phyloP scores from a whole-genome alignment of 1,140 invertebrate genomes.

The Solenopsis fugax region DNA sequence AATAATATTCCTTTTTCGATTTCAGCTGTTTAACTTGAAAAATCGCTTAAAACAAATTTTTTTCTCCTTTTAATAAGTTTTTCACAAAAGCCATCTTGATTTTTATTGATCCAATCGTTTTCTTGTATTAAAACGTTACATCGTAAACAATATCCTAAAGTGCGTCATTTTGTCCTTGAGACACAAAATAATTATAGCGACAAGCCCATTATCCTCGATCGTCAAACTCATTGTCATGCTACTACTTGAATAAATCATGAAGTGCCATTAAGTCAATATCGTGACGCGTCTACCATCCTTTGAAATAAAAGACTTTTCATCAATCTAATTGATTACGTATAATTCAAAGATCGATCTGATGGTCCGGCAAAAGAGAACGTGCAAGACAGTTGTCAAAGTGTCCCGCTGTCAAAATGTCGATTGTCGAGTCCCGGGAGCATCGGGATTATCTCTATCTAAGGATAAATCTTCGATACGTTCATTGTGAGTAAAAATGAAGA shows the following conservation, averaged over 20 bases:
- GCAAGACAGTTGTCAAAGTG: background rate
- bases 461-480: constrained; percentile 18
- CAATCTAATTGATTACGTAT: constrained; percentile 11
- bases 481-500: background rate
- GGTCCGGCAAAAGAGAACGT: background rate
- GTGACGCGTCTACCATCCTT: background rate
- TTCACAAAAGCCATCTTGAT: background rate
- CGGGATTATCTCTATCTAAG: constrained; percentile 9
- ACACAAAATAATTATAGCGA: constrained; percentile 7
- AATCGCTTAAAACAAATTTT: background rate
- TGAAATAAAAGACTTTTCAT: background rate
- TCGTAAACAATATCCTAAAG: background rate
- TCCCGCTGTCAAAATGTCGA: background rate
- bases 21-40: background rate
- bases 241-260: constrained; percentile 44
- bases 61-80: background rate
- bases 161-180: background rate
- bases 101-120: background rate
- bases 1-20: background rate
- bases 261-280: constrained; percentile 8
- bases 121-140: background rate
- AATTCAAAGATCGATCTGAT: background rate
- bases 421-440: background rate
- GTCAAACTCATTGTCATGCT: background rate
- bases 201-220: background rate